A percentile compares a stretch with the other conserved stretches of the same genome.
Conservation (phyloP, 2,797 vertebrate species). For the Pseudopleuronectes americanus region DNA sequence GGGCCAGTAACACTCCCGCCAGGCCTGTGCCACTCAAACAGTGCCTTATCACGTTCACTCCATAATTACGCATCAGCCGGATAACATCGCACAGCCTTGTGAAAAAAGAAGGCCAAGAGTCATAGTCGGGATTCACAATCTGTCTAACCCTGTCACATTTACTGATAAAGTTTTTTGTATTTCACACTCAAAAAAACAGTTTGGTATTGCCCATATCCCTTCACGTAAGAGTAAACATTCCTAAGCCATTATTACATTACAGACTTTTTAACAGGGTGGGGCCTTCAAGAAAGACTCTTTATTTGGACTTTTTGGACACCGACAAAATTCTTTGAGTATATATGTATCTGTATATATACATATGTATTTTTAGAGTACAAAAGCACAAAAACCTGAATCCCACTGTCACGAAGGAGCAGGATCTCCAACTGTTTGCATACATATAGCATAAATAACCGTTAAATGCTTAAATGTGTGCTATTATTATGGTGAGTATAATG, state of each 20-base stretch:
- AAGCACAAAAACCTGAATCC: not conserved
- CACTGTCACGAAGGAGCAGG: not conserved
- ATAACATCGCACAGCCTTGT: conserved; percentile 5
- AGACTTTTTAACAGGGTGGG: conserved; percentile 1
- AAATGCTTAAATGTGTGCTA: conserved; percentile 2
- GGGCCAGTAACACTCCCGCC: conserved; percentile 64
- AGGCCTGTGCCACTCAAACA: conserved; percentile 54
- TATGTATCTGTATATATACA: conserved; percentile 7
- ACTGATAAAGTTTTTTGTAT: conserved; percentile 13
- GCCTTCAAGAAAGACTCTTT: not conserved
- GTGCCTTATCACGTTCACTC: conserved; percentile 58
- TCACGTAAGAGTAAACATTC: conserved; percentile 8
- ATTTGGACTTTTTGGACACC: too few relatives aligned
- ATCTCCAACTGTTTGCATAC: too few relatives aligned
- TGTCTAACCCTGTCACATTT: conserved; percentile 4
- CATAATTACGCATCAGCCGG: conserved; percentile 61
- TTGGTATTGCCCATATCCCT: conserved; percentile 4
- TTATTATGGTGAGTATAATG: not conserved
- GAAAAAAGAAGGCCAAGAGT: conserved; percentile 19
- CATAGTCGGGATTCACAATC: conserved; percentile 13
- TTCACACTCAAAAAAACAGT: not conserved
- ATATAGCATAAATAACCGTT: not conserved
- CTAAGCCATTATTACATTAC: conserved; percentile 12
- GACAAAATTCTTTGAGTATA: conserved; percentile 13
- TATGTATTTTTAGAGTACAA: not conserved